Percentiles rank a stretch among this genome's conserved stretches.
Evolutionary conservation across 2,888 invertebrate genomes (phyloP).

Genomic region (Polietes domitor): DNA sequence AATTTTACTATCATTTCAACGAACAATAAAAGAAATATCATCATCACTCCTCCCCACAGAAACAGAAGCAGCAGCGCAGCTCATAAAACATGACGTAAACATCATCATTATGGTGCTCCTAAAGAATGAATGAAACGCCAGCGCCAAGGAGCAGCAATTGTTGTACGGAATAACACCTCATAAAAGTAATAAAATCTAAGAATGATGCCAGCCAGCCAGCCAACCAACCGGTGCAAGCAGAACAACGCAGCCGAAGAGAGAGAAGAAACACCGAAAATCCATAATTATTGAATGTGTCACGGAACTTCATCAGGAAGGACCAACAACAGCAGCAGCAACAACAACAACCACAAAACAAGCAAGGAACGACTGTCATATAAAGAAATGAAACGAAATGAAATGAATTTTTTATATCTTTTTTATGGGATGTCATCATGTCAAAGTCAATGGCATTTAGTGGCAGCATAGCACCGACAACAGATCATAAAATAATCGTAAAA

Average conservation of each 20-base stretch:
- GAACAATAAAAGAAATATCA: constrained; percentile 47
- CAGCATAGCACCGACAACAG: constrained; percentile 69
- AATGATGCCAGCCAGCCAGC: constrained; percentile 59
- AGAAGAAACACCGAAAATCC: constrained; percentile 69
- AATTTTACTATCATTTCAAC: constrained; percentile 73
- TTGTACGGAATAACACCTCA: constrained; percentile 75
- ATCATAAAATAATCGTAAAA: constrained; percentile 80
- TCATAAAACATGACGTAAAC: constrained; percentile 33
- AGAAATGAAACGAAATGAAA: constrained; percentile 41
- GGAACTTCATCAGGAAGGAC: constrained; percentile 69
- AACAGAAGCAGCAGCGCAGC: constrained; percentile 20
- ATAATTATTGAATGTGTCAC: constrained; percentile 77
- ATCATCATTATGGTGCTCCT: constrained; percentile 24
- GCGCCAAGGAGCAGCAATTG: constrained; percentile 57
- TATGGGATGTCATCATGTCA: constrained; percentile 78
- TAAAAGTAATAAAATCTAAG: constrained; percentile 74
- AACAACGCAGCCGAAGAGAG: constrained; percentile 33
- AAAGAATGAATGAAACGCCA: not conserved
- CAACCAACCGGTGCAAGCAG: constrained; percentile 42
- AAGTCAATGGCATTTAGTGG: constrained; percentile 60
- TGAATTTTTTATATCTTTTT: constrained; percentile 74
- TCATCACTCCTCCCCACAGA: constrained; percentile 29
- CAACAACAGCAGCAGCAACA: too few relatives aligned
- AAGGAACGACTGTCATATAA: constrained; percentile 6
- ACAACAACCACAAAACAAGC: not conserved